Percentiles rank a stretch among this genome's conserved stretches.
phyloP scores from a whole-genome alignment of 2,113 vertebrate genomes.

The Catharus fuscescens region DNA sequence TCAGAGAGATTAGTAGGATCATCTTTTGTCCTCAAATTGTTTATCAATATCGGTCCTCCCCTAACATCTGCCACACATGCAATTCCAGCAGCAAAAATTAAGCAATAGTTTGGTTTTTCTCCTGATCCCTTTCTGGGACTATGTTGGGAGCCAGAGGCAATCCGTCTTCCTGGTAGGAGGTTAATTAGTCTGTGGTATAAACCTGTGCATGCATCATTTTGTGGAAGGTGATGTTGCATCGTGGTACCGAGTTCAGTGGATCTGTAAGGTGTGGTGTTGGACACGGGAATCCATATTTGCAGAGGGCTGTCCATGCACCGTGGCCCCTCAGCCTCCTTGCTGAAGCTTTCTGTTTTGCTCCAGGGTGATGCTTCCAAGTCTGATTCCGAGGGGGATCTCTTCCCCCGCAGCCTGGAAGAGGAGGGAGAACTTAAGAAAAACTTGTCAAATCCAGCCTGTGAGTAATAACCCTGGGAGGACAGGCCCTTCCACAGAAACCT shows the following conservation, averaged over 20 bases:
- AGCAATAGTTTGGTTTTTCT: not conserved
- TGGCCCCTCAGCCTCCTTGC: not conserved
- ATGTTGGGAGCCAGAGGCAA: not conserved
- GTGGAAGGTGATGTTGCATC: constrained; percentile 72
- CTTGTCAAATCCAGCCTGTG: constrained; percentile 83
- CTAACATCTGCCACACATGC: not conserved
- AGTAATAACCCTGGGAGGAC: constrained; percentile 53
- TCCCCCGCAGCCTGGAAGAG: constrained; percentile 86
- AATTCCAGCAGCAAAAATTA: constrained; percentile 6
- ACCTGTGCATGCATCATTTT: constrained; percentile 71
- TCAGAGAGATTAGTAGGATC: not conserved
- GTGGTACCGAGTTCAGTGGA: constrained; percentile 34
- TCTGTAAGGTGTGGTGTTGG: constrained; percentile 52
- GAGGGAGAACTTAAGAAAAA: constrained; percentile 86
- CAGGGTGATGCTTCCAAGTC: constrained; percentile 93
- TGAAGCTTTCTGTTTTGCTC: constrained; percentile 59
- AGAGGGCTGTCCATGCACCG: not conserved
- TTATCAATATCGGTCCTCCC: not conserved
- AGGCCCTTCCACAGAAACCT: not conserved
- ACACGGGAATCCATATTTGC: not conserved
- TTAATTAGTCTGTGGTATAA: constrained; percentile 72
- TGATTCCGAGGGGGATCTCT: constrained; percentile 88
- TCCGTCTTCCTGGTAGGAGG: constrained; percentile 47
- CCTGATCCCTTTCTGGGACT: not conserved
- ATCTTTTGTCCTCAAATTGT: not conserved